Base-by-base conservation (phyloP, 1,140 invertebrate species). In the Polypedilum vanderplanki region DNA sequence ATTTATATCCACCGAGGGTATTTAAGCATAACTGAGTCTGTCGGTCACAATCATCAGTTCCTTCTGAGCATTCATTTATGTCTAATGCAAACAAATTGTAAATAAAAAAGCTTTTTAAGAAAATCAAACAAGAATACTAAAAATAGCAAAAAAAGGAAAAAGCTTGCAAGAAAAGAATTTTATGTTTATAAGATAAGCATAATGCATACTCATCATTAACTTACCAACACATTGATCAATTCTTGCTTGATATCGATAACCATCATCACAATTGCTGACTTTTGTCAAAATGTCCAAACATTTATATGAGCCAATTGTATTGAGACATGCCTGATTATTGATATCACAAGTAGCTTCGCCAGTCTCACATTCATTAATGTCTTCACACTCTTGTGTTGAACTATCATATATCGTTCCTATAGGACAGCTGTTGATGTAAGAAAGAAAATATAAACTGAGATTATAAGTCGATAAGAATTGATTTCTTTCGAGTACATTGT, bases 21-120 rank as follows among this genome's bases (percentile, higher is more conserved):
- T 93, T 93, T 17, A 91, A 84, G 77, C 91, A 93, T 74, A 87
- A 85, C 78, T 91, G 88, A 0, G 85, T 88, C 1, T 86, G 80
- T 40, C 80, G 79, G 24, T 87, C 86, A 79, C 91, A 93, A 76
- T 89, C 85, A 77, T 89, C 84, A 18, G 81, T 80, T 5, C 85
- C 83, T 74, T 85, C 83, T 0, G 82, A 77, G 77, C 91, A 93
- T 82, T 93, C 91, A 77, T 93, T 89, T 20, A 91, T 85, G 83
- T 91, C 90, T 91, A 77, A 80, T 77, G 75, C 65, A 33, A 75
- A 20, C 65, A 33, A 33, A 33, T 33, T 33, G 2, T n/a, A n/a
- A n/a, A 33, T 33, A 33, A 3, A 33, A 33, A 33, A 33, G 24
- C 24, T 33, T 33, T 33, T 33, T 33, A 33, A 40, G 41, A 74